These are phyloP conservation scores for Stictocephala bisonia DNA, from an alignment of 2,888 invertebrate species.

Conservation along the genomic window DNA sequence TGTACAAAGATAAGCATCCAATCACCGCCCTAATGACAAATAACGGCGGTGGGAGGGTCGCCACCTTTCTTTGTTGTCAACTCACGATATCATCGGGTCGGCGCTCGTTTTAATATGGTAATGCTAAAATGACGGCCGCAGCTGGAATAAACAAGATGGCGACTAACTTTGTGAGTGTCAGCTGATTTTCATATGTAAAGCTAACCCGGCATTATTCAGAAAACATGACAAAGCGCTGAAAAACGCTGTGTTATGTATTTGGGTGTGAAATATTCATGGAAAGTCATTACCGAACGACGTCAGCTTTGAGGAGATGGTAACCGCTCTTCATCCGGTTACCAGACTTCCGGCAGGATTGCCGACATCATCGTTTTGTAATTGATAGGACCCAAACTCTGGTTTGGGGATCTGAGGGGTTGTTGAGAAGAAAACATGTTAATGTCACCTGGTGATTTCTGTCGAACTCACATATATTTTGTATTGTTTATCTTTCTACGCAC, in stretches of 20 bases:
- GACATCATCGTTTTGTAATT: conserved; percentile 6
- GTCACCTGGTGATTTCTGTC: too few relatives aligned
- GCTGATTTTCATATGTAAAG: conserved; percentile 41
- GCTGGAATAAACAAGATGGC: conserved; percentile 38
- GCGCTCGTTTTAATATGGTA: conserved; percentile 45
- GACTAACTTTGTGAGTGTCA: conserved; percentile 20
- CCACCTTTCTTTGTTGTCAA: conserved; percentile 34
- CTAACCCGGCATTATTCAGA: conserved; percentile 11
- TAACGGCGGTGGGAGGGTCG: neutral
- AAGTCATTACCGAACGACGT: conserved; percentile 16
- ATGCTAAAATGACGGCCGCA: conserved; percentile 43
- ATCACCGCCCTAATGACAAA: conserved; percentile 40
- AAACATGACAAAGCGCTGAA: conserved; percentile 22
- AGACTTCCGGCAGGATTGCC: conserved; percentile 5
- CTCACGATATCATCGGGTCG: conserved; percentile 2
- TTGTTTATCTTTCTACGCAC: too few relatives aligned
- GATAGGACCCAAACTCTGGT: too few relatives aligned
- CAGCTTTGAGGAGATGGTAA: conserved; percentile 19
- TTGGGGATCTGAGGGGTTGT: too few relatives aligned
- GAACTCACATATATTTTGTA: too few relatives aligned
- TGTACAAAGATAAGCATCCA: conserved; percentile 38
- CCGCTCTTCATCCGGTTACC: conserved; percentile 4
- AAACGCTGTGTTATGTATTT: conserved; percentile 42
- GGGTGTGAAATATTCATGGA: conserved; percentile 33
- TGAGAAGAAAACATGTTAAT: too few relatives aligned